phyloP scores from a whole-genome alignment of 2,888 invertebrate species.

The Euzophera pinguis region DNA sequence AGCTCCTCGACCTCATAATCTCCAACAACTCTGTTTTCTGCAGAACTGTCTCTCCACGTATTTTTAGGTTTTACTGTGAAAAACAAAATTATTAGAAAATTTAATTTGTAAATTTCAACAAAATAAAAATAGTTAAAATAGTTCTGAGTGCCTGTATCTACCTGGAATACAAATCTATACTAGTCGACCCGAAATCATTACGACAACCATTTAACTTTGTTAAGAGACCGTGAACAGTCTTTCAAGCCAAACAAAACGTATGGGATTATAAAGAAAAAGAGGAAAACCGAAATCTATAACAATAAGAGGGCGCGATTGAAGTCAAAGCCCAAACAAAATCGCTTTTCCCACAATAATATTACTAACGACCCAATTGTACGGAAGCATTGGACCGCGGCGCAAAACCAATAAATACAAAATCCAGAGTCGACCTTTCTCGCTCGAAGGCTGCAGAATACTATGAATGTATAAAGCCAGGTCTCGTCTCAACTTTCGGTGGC shows the following conservation, averaged over 20 bases:
- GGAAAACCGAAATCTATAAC: constrained; percentile 67
- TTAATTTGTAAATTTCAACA: too few relatives aligned
- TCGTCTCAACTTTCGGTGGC: constrained; percentile 49
- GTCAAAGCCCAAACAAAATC: constrained; percentile 76
- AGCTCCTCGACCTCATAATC: constrained; percentile 88
- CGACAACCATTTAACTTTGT: constrained; percentile 49
- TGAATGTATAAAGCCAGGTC: constrained; percentile 58
- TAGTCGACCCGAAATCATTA: constrained; percentile 23
- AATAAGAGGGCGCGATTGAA: constrained; percentile 69
- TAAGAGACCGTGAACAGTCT: constrained; percentile 52
- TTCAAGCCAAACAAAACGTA: constrained; percentile 59
- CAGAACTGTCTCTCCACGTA: constrained; percentile 76
- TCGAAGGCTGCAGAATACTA: constrained; percentile 43
- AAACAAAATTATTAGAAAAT: background rate
- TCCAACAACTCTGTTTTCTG: constrained; percentile 81
- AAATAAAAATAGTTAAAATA: too few relatives aligned
- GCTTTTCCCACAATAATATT: constrained; percentile 75
- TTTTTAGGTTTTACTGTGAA: constrained; percentile 76
- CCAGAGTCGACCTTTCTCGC: constrained; percentile 59
- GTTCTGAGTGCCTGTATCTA: background rate
- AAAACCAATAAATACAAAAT: constrained; percentile 77
- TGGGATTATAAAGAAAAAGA: constrained; percentile 58
- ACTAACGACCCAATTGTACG: constrained; percentile 77
- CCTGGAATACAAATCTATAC: background rate
- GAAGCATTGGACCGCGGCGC: constrained; percentile 66